These are phyloP conservation scores for Serripes groenlandicus DNA, from an alignment of 2,888 invertebrate genomes.

Conservation along the genomic window DNA sequence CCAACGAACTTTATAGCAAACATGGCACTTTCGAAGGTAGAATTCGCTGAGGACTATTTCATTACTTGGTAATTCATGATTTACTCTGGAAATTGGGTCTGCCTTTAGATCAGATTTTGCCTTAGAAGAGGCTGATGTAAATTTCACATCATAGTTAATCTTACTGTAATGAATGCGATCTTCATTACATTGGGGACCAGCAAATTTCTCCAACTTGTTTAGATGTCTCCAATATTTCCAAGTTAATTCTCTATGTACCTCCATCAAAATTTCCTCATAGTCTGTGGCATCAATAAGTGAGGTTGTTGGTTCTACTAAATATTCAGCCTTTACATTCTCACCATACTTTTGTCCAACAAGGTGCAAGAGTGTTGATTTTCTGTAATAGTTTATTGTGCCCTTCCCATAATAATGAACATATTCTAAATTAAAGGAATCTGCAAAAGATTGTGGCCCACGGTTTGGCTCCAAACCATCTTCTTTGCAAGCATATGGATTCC, in stretches of 20 bases:
- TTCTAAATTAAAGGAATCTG: neutral
- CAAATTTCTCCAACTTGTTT: neutral
- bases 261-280: neutral
- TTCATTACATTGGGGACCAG: neutral
- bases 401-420: neutral
- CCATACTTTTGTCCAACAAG: neutral
- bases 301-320: neutral
- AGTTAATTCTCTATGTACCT: neutral
- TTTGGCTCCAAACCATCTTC: neutral
- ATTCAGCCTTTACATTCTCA: neutral
- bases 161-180: neutral
- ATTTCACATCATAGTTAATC: conserved; percentile 1
- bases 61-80: neutral
- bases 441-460: neutral
- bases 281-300: neutral
- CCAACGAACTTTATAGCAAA: neutral
- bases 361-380: neutral
- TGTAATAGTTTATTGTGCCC: neutral
- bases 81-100: neutral
- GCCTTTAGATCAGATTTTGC: neutral
- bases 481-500: neutral
- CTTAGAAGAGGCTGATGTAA: neutral
- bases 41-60: neutral
- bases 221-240: neutral
- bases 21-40: neutral